Percentiles rank a stretch among this genome's conserved stretches.
These are phyloP conservation scores for Magallana gigas DNA, from an alignment of 1,140 invertebrate species.

Conservation along the genomic window DNA sequence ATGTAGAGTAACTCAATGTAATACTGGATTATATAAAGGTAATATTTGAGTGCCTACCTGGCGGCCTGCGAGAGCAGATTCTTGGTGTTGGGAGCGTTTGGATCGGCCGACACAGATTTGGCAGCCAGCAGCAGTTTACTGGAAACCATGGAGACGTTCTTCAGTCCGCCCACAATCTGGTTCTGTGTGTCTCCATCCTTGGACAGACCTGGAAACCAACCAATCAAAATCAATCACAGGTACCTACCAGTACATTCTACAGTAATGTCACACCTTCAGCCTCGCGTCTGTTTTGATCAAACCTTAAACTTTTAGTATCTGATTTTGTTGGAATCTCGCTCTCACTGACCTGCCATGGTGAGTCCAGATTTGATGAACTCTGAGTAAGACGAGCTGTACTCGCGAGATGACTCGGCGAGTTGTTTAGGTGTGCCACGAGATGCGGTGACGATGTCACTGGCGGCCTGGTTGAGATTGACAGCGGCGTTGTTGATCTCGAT, in stretches of 20 bases:
- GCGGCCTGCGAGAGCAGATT: constrained; percentile 93
- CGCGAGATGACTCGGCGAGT: constrained; percentile 86
- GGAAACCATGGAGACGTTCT: constrained; percentile 92
- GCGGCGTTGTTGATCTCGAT: constrained; percentile 90
- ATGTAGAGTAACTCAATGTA: too few species aligned
- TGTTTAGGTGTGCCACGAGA: constrained; percentile 84
- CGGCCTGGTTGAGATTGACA: constrained; percentile 89
- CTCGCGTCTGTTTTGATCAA: too few species aligned
- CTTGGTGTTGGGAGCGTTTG: constrained; percentile 92
- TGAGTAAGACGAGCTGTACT: constrained; percentile 89
- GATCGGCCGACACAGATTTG: constrained; percentile 93
- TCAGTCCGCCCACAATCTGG: constrained; percentile 90
- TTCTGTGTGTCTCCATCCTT: constrained; percentile 75
- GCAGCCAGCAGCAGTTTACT: constrained; percentile 92
- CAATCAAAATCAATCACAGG: background rate
- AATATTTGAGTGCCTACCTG: constrained; percentile 78
- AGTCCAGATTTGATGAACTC: constrained; percentile 81
- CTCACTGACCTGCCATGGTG: constrained; percentile 64
- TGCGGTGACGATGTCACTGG: constrained; percentile 86
- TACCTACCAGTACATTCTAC: too few species aligned
- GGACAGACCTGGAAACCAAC: constrained; percentile 55
- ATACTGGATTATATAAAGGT: too few species aligned
- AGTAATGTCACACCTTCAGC: too few species aligned
- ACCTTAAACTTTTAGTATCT: too few species aligned
- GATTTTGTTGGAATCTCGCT: background rate